Percentiles rank a stretch among this genome's conserved stretches.
These are phyloP conservation scores for Euzetes globulus DNA, from an alignment of 2,888 invertebrate species.

Conservation along the genomic window DNA sequence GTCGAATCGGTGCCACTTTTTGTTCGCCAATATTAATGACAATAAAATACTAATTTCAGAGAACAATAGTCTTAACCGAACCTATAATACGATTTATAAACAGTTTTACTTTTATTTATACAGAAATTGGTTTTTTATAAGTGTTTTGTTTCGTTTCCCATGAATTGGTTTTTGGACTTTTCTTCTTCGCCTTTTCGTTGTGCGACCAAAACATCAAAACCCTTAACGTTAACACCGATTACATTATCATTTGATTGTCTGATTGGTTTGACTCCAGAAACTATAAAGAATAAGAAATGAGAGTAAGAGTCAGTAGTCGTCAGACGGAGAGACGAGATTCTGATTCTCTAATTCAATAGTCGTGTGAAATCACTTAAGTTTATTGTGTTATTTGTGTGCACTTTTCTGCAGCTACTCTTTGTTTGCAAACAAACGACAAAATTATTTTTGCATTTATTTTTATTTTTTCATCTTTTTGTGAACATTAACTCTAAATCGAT, in stretches of 20 bases:
- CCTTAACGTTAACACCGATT: background rate
- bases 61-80: background rate
- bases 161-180: background rate
- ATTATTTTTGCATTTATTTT: background rate
- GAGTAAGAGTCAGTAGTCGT: background rate
- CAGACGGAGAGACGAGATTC: background rate
- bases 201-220: background rate
- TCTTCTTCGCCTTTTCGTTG: background rate
- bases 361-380: constrained; percentile 11
- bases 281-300: too few species aligned
- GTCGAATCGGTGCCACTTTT: background rate
- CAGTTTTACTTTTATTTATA: background rate
- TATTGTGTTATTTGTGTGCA: background rate
- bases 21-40: background rate
- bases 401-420: background rate
- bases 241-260: constrained; percentile 8
- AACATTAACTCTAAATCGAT: background rate
- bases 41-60: background rate
- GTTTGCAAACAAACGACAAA: background rate
- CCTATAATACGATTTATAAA: background rate
- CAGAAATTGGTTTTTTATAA: background rate
- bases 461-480: background rate
- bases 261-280: background rate
- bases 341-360: background rate
- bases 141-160: background rate